phyloP scores from a whole-genome alignment of 2,888 invertebrate species.

The Bellardia bayeri region DNA sequence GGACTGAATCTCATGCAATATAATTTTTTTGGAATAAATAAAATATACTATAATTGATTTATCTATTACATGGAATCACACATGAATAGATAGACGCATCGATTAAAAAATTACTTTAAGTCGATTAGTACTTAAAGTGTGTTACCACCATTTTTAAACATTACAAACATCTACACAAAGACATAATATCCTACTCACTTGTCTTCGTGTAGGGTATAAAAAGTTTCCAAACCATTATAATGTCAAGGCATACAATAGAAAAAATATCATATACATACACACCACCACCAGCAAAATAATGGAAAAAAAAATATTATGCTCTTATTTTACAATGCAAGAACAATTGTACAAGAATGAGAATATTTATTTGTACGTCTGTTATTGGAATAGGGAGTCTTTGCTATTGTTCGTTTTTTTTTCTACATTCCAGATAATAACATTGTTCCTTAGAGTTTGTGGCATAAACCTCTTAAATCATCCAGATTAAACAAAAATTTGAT shows the following conservation, averaged over 20 bases:
- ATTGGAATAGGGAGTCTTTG: not conserved
- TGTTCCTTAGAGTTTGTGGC: not conserved
- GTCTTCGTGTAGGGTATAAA: not conserved
- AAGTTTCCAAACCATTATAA: slow-evolving; percentile 38
- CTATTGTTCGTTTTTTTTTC: not conserved
- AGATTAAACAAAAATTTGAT: slow-evolving; percentile 7
- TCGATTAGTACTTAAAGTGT: too few species aligned
- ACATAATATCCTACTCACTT: too few species aligned
- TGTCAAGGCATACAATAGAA: slow-evolving; percentile 39
- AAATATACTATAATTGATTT: too few species aligned
- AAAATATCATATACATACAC: not conserved
- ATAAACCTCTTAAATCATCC: not conserved
- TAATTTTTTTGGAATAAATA: too few species aligned
- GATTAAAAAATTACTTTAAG: too few species aligned
- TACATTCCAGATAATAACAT: not conserved
- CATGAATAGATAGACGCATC: too few species aligned
- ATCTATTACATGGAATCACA: too few species aligned
- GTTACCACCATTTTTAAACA: too few species aligned
- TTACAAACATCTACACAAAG: too few species aligned
- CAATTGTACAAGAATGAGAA: not conserved
- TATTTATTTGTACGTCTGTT: not conserved
- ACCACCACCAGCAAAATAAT: not conserved
- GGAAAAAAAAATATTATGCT: not conserved
- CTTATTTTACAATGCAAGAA: not conserved
- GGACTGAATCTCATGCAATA: too few species aligned